Evolutionary conservation across 2,797 vertebrate genomes (phyloP), one percentile per base, ranked within the genome.

Genomic region (Eupleurogrammus muticus): DNA sequence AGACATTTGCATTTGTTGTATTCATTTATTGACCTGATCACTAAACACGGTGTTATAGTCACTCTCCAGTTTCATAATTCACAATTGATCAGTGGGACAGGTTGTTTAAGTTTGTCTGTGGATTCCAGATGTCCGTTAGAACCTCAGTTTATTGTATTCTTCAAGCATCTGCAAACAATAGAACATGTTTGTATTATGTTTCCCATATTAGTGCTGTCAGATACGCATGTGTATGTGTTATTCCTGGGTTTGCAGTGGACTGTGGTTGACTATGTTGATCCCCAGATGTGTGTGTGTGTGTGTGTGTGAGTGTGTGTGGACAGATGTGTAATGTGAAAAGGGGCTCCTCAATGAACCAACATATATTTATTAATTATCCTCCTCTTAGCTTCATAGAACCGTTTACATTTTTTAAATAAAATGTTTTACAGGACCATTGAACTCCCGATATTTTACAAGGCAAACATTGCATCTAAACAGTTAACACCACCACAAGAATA

Each of bases 61-160:
- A 5, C 16, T 16, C 12, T 40, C 13, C 38, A 40, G 13, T 40
- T 40, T 13, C 38, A 42, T 42, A 14, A 42, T 16, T 14, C 4
- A 42, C 13, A 11, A 42, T 5, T 14, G 38, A 42, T 42, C 38
- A 28, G 28, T 28, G 28, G 28, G 3, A 28, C 3, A 28, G 28
- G 28, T 28, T 28, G 3, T n/a, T 66, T 11, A 35, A 65, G 54
- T 79, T 79, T 63, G 77, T 81, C 67, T 74, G n/a, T 73, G 70
- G 47, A 48, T 4, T 32, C 75, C 82, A 80, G 66, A 84, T 77
- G 82, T 80, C 19, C 21, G n/a, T 50, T 62, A 46, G 61, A 64
- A 58, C 50, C 5, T 64, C 57, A 16, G 58, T 69, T 50, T 75
- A 59, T 56, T 64, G 68, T 76, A 20, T 44, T 70, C 40, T 35